Evolutionary conservation across 1,140 invertebrate species (phyloP).

Genomic region (Lysiphlebus fabarum): DNA sequence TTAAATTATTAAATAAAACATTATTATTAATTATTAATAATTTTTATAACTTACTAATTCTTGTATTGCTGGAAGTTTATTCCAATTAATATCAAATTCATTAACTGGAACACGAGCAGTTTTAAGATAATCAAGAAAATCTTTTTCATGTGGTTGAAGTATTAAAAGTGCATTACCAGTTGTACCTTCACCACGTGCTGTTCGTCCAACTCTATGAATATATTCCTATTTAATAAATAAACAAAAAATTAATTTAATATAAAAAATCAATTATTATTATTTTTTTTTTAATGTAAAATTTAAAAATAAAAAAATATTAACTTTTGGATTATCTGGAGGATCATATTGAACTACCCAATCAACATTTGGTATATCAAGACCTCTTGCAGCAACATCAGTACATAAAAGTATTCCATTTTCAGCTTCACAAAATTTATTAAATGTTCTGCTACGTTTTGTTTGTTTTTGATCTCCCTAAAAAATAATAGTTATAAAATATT

Average conservation of each 20-base stretch:
- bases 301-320: slow-evolving; percentile 39
- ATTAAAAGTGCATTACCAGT: slow-evolving; percentile 92
- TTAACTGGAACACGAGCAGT: slow-evolving; percentile 91
- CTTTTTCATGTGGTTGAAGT: slow-evolving; percentile 89
- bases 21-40: too few species aligned
- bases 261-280: too few species aligned
- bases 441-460: slow-evolving; percentile 93
- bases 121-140: slow-evolving; percentile 92
- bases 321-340: slow-evolving; percentile 97
- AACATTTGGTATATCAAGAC: slow-evolving; percentile 93
- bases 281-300: neutral
- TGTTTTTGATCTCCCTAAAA: slow-evolving; percentile 98
- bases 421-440: slow-evolving; percentile 97
- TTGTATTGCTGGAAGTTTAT: slow-evolving; percentile 94
- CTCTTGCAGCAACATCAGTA: slow-evolving; percentile 97
- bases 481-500: slow-evolving; percentile 5
- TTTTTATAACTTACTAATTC: slow-evolving; percentile 65
- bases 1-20: too few species aligned
- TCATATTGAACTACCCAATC: slow-evolving; percentile 99
- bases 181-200: slow-evolving; percentile 88
- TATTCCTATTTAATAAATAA: slow-evolving; percentile 62
- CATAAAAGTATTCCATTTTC: slow-evolving; percentile 90
- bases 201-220: slow-evolving; percentile 93
- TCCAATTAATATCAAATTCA: slow-evolving; percentile 98
- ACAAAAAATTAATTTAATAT: too few species aligned